Conservation (phyloP, 2,888 invertebrate species). For the Stenolophus ochropezus region DNA sequence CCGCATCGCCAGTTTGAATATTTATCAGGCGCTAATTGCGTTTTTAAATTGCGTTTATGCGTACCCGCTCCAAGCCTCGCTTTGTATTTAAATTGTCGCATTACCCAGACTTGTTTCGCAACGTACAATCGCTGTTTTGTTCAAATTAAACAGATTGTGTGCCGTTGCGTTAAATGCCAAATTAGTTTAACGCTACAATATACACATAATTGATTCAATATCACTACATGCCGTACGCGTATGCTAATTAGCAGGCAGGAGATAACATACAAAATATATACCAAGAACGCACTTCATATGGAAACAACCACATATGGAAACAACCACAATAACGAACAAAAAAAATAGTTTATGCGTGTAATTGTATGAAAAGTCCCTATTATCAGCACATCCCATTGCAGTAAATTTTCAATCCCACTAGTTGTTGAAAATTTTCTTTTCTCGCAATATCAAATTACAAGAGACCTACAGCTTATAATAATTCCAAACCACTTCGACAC, state of each 20-base stretch:
- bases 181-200: not conserved
- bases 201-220: slow-evolving; percentile 1
- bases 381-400: too few relatives aligned
- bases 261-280: too few relatives aligned
- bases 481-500: too few relatives aligned
- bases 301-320: too few relatives aligned
- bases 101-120: slow-evolving; percentile 43
- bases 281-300: too few relatives aligned
- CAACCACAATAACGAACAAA: too few relatives aligned
- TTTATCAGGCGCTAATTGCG: slow-evolving; percentile 59
- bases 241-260: not conserved
- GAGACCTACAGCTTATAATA: too few relatives aligned
- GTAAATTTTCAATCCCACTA: too few relatives aligned
- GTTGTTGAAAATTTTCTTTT: too few relatives aligned
- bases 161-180: slow-evolving; percentile 15
- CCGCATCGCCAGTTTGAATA: slow-evolving; percentile 57
- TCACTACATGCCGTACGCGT: not conserved
- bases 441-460: too few relatives aligned
- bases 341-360: too few relatives aligned
- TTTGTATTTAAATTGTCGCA: slow-evolving; percentile 57
- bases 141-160: slow-evolving; percentile 27
- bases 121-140: slow-evolving; percentile 30
- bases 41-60: slow-evolving; percentile 60
- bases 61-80: slow-evolving; percentile 41
- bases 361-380: too few relatives aligned